Conservation (phyloP, 2,888 invertebrate genomes). For the Cantharis lateralis region DNA sequence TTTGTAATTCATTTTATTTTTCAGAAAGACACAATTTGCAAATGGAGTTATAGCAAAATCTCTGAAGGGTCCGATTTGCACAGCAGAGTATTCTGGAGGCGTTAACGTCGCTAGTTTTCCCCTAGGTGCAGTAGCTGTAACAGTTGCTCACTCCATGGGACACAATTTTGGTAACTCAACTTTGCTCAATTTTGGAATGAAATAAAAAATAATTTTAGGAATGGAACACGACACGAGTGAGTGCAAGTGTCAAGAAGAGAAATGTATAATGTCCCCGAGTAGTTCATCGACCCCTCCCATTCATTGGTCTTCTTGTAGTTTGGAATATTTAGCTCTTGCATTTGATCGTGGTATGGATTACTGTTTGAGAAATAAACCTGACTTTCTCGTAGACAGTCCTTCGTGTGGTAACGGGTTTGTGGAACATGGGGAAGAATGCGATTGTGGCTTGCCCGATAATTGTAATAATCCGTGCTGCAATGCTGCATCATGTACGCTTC, state of each 20-base stretch:
- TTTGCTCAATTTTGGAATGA: too few species aligned
- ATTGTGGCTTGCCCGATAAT: slow-evolving; percentile 78
- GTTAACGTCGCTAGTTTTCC: slow-evolving; percentile 92
- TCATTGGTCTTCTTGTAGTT: slow-evolving; percentile 95
- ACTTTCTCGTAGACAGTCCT: slow-evolving; percentile 77
- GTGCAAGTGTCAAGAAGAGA: slow-evolving; percentile 85
- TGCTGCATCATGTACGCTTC: slow-evolving; percentile 83
- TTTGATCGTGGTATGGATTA: slow-evolving; percentile 98
- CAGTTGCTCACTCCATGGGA: slow-evolving; percentile 98
- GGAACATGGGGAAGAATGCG: slow-evolving; percentile 96
- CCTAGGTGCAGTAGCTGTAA: slow-evolving; percentile 90
- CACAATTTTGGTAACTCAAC: slow-evolving; percentile 84
- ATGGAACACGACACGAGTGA: slow-evolving; percentile 94
- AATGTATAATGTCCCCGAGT: slow-evolving; percentile 84
- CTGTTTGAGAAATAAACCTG: slow-evolving; percentile 87
- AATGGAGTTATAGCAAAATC: slow-evolving; percentile 98
- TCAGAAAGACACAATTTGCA: slow-evolving; percentile 83
- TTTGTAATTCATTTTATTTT: neutral
- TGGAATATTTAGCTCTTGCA: slow-evolving; percentile 85
- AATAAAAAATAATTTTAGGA: slow-evolving; percentile 45
- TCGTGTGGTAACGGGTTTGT: slow-evolving; percentile 96
- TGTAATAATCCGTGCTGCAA: slow-evolving; percentile 87
- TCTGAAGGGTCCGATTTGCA: slow-evolving; percentile 95
- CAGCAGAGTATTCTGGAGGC: slow-evolving; percentile 94
- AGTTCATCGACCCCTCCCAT: slow-evolving; percentile 55